A percentile compares a stretch with the other conserved stretches of the same genome.
Conservation (phyloP, 2,888 invertebrate genomes). For the Ennomos quercinarius region DNA sequence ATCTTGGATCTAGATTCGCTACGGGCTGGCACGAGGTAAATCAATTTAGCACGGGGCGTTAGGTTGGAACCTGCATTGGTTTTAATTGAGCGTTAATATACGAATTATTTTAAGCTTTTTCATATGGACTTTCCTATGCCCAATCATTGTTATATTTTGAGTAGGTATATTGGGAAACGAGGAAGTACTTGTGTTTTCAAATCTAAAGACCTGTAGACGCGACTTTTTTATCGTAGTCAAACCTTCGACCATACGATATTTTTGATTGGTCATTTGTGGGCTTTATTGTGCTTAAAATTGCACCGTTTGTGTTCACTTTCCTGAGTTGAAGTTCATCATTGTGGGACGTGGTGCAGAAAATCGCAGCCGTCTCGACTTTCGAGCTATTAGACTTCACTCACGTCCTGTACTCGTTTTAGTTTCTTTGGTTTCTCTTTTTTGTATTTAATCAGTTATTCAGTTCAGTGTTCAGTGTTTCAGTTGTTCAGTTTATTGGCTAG, state of each 20-base stretch:
- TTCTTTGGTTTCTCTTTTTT: constrained; percentile 20
- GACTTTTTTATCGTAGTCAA: too few species aligned
- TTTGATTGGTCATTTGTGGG: too few species aligned
- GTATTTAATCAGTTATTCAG: constrained; percentile 10
- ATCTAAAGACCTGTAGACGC: too few species aligned
- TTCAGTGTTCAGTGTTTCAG: too few species aligned
- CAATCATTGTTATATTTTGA: too few species aligned
- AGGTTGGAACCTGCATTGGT: constrained; percentile 9
- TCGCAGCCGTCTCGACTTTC: constrained; percentile 33
- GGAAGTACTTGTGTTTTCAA: too few species aligned
- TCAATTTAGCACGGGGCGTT: constrained; percentile 48
- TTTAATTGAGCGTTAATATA: constrained; percentile 8
- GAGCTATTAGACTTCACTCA: constrained; percentile 26
- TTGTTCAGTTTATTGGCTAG: too few species aligned
- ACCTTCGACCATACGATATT: too few species aligned
- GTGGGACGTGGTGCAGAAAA: constrained; percentile 36
- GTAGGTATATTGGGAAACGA: too few species aligned
- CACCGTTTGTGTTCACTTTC: constrained; percentile 30
- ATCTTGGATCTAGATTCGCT: constrained; percentile 36
- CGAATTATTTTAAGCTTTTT: not conserved
- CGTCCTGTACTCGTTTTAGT: constrained; percentile 23
- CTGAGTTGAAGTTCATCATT: constrained; percentile 33
- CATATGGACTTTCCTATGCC: too few species aligned
- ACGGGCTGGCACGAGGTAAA: constrained; percentile 40
- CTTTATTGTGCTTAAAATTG: constrained; percentile 16